A percentile compares a stretch with the other conserved stretches of the same genome.
phyloP scores from a whole-genome alignment of 2,113 vertebrate species.

The Callipepla squamata region DNA sequence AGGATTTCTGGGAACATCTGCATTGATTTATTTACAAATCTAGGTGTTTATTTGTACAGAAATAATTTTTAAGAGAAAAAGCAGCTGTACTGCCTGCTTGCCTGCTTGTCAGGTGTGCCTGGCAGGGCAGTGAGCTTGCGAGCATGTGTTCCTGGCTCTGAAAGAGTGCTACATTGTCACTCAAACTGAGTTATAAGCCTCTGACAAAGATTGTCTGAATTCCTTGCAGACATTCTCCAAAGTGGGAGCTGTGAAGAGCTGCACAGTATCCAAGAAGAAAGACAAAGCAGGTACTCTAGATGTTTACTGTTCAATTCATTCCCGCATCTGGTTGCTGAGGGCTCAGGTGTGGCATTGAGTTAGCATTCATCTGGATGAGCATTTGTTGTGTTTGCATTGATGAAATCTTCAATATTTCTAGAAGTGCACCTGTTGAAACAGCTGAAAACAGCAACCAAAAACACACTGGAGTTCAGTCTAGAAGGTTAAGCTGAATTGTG shows the following conservation, averaged over 20 bases:
- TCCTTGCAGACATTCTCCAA: conserved; percentile 87
- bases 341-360: not conserved
- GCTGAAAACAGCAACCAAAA: conserved; percentile 15
- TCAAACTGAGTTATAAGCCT: not conserved
- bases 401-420: not conserved
- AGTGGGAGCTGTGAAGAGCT: conserved; percentile 87
- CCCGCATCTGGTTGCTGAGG: not conserved
- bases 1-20: rapidly evolving
- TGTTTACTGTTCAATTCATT: conserved; percentile 38
- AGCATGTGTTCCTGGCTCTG: not conserved
- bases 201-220: conserved; percentile 53
- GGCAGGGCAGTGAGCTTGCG: not conserved
- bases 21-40: not conserved
- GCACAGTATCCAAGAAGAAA: conserved; percentile 92
- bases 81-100: not conserved
- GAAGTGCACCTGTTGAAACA: conserved; percentile 10
- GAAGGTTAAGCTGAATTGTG: conserved; percentile 23
- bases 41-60: not conserved
- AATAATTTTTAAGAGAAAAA: not conserved
- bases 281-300: conserved; percentile 86
- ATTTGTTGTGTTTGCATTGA: not conserved
- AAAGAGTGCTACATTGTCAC: not conserved
- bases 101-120: not conserved
- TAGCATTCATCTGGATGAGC: not conserved
- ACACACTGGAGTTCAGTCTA: not conserved